A percentile compares a stretch with the other conserved stretches of the same genome.
Evolutionary conservation across 2,888 invertebrate genomes (phyloP).

Genomic region (Terebella lapidaria): DNA sequence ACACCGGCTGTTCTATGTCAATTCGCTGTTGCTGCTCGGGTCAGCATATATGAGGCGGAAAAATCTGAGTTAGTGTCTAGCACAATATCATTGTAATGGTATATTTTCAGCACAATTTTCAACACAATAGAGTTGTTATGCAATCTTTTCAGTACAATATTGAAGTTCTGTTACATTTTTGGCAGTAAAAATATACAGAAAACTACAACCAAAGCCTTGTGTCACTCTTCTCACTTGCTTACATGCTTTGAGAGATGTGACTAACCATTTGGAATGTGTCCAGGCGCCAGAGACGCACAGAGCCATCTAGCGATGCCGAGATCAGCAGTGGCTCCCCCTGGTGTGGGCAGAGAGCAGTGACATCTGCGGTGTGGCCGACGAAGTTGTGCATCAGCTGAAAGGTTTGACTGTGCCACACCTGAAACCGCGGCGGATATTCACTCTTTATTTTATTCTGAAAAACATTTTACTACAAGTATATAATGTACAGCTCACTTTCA

Average conservation of each 20-base stretch:
- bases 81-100: too few species aligned
- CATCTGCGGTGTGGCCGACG: neutral
- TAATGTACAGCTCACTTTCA: neutral
- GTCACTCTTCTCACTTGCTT: too few species aligned
- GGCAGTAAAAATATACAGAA: too few species aligned
- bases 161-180: too few species aligned
- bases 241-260: too few species aligned
- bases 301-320: slow-evolving; percentile 40
- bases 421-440: neutral
- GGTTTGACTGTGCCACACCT: neutral
- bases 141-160: too few species aligned
- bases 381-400: neutral
- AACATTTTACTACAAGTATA: neutral
- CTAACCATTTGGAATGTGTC: slow-evolving; percentile 39
- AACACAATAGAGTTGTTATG: too few species aligned
- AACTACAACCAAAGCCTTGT: too few species aligned
- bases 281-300: slow-evolving; percentile 40
- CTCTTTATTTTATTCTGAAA: neutral
- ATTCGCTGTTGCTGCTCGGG: slow-evolving; percentile 32
- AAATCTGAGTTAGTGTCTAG: too few species aligned
- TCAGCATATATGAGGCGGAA: neutral
- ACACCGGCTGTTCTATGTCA: slow-evolving; percentile 33
- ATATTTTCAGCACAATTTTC: too few species aligned
- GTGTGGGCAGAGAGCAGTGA: slow-evolving; percentile 26
- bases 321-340: slow-evolving; percentile 35